Percentiles rank a stretch among this genome's conserved stretches.
phyloP scores from a whole-genome alignment of 2,113 vertebrate species.

The Ceuthmochares aereus region DNA sequence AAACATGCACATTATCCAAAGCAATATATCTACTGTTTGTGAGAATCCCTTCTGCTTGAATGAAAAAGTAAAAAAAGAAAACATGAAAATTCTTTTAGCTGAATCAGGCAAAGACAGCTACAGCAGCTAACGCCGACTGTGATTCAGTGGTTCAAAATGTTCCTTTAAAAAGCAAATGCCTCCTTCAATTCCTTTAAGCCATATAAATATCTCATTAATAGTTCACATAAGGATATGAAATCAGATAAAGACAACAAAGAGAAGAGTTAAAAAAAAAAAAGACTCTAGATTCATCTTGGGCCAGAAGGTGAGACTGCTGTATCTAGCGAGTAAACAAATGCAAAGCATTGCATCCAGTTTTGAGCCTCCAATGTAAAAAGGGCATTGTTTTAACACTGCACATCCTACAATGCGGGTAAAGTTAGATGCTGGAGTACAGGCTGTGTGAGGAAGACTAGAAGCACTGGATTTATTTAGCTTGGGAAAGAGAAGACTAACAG shows the following conservation, averaged over 20 bases:
- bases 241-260: not conserved
- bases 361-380: rapidly evolving
- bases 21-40: not conserved
- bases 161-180: not conserved
- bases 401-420: not conserved
- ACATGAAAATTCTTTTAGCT: not conserved
- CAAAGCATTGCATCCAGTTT: not conserved
- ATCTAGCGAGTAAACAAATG: not conserved
- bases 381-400: not conserved
- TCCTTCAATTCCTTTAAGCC: not conserved
- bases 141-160: not conserved
- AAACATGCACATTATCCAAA: not conserved
- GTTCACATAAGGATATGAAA: not conserved
- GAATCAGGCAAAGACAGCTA: not conserved
- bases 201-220: not conserved
- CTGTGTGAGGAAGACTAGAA: not conserved
- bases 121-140: not conserved
- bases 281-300: not conserved
- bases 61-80: not conserved
- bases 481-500: not conserved
- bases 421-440: not conserved
- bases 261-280: not conserved
- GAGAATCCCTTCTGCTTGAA: not conserved
- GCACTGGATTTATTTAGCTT: not conserved
- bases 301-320: not conserved